phyloP scores from a whole-genome alignment of 2,797 vertebrate genomes.

The Spheniscus humboldti region DNA sequence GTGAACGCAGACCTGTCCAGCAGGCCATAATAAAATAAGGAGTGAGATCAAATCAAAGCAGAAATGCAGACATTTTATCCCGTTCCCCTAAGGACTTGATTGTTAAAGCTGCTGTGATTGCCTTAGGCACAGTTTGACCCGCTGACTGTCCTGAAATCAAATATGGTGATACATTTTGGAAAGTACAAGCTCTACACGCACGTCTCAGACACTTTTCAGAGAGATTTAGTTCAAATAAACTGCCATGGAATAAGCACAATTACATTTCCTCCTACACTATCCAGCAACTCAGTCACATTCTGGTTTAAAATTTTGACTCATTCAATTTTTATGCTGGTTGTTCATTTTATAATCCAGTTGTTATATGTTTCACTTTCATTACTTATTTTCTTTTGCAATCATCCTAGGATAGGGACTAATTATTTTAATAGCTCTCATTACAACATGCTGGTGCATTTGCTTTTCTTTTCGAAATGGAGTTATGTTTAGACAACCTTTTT shows the following conservation, averaged over 20 bases:
- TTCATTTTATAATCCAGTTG: slow-evolving; percentile 45
- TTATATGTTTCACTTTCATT: slow-evolving; percentile 35
- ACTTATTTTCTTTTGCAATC: slow-evolving; percentile 53
- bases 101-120: neutral
- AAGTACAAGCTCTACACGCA: neutral
- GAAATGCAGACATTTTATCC: neutral
- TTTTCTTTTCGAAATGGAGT: slow-evolving; percentile 25
- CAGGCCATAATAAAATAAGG: neutral
- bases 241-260: neutral
- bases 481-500: neutral
- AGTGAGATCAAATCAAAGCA: slow-evolving; percentile 19
- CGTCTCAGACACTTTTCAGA: neutral
- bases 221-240: neutral
- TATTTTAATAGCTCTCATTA: slow-evolving; percentile 59
- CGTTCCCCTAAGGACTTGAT: neutral
- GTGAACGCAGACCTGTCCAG: neutral
- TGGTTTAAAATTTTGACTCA: slow-evolving; percentile 33
- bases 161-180: neutral
- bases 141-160: neutral
- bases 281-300: neutral
- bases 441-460: slow-evolving; percentile 17
- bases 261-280: slow-evolving; percentile 9
- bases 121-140: slow-evolving; percentile 23
- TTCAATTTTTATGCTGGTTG: slow-evolving; percentile 25
- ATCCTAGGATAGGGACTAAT: slow-evolving; percentile 42